These are phyloP conservation scores for Scartelaos histophorus DNA, from an alignment of 2,113 vertebrate species.

Conservation along the genomic window DNA sequence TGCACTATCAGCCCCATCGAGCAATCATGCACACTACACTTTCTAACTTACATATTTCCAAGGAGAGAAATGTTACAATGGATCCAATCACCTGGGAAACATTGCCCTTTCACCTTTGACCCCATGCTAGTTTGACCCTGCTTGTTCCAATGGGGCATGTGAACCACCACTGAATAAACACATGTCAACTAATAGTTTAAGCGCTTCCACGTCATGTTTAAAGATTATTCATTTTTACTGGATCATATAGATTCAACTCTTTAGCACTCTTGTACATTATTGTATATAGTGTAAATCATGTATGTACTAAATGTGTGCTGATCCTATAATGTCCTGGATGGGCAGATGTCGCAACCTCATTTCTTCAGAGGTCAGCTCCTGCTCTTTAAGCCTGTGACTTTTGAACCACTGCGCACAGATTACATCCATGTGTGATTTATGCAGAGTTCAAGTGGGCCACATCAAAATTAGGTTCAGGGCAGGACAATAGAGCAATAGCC, in stretches of 20 bases:
- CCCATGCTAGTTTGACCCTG: conserved; percentile 47
- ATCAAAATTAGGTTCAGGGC: not conserved
- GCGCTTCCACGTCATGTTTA: conserved; percentile 24
- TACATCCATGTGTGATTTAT: conserved; percentile 41
- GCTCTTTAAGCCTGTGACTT: conserved; percentile 54
- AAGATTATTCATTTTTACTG: conserved; percentile 19
- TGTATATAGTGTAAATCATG: conserved; percentile 11
- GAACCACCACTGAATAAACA: conserved; percentile 38
- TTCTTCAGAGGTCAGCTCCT: conserved; percentile 50
- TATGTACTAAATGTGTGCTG: conserved; percentile 2
- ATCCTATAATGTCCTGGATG: conserved; percentile 35
- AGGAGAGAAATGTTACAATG: not conserved
- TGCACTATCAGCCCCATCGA: too few relatives aligned
- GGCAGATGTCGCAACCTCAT: conserved; percentile 49
- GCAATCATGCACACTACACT: too few relatives aligned
- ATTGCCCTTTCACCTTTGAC: conserved; percentile 45
- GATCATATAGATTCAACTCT: conserved; percentile 19
- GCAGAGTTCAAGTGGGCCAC: not conserved
- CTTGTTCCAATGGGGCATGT: conserved; percentile 50
- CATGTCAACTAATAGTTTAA: conserved; percentile 49
- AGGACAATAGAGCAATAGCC: not conserved
- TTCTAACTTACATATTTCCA: not conserved
- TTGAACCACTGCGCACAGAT: conserved; percentile 49
- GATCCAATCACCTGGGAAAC: conserved; percentile 28
- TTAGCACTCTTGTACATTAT: too few relatives aligned